A percentile compares a stretch with the other conserved stretches of the same genome.
Evolutionary conservation across 2,888 invertebrate species (phyloP).

Genomic region (Acheta domesticus): DNA sequence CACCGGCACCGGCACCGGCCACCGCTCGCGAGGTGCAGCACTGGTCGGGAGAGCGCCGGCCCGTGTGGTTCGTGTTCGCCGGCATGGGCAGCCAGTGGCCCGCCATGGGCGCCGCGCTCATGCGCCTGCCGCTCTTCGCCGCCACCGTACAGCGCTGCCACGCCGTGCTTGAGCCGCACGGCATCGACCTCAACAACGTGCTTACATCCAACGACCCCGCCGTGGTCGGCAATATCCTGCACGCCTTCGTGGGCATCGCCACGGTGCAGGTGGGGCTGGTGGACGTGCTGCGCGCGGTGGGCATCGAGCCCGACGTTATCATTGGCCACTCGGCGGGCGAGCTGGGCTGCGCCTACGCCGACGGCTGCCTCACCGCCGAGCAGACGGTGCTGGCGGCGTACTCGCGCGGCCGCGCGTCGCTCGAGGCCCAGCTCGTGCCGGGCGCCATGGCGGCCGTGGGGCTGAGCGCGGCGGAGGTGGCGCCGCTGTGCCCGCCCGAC

Average conservation of each 20-base stretch:
- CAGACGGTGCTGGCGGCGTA: slow-evolving; percentile 57
- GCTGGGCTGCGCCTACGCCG: slow-evolving; percentile 63
- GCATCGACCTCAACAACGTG: slow-evolving; percentile 61
- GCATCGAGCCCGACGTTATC: slow-evolving; percentile 67
- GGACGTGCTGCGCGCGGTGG: slow-evolving; percentile 59
- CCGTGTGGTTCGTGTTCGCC: slow-evolving; percentile 86
- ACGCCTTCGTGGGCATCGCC: slow-evolving; percentile 71
- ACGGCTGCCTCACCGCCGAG: slow-evolving; percentile 58
- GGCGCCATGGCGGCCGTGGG: slow-evolving; percentile 88
- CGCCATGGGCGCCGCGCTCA: slow-evolving; percentile 74
- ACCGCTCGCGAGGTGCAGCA: slow-evolving; percentile 47
- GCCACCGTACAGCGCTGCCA: slow-evolving; percentile 66
- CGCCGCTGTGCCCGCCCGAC: slow-evolving; percentile 52
- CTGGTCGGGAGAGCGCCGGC: slow-evolving; percentile 61
- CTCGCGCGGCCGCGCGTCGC: slow-evolving; percentile 67
- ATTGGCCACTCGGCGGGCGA: slow-evolving; percentile 68
- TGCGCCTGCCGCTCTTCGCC: slow-evolving; percentile 70
- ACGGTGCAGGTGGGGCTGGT: slow-evolving; percentile 61
- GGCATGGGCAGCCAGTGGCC: slow-evolving; percentile 90
- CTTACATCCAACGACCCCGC: slow-evolving; percentile 58
- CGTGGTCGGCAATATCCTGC: slow-evolving; percentile 64
- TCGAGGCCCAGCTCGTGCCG: slow-evolving; percentile 64
- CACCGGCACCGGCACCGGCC: neutral
- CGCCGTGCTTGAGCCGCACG: slow-evolving; percentile 59
- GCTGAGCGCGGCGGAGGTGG: slow-evolving; percentile 35